These are phyloP conservation scores for Betta splendens DNA, from an alignment of 2,797 vertebrate species.

Conservation along the genomic window DNA sequence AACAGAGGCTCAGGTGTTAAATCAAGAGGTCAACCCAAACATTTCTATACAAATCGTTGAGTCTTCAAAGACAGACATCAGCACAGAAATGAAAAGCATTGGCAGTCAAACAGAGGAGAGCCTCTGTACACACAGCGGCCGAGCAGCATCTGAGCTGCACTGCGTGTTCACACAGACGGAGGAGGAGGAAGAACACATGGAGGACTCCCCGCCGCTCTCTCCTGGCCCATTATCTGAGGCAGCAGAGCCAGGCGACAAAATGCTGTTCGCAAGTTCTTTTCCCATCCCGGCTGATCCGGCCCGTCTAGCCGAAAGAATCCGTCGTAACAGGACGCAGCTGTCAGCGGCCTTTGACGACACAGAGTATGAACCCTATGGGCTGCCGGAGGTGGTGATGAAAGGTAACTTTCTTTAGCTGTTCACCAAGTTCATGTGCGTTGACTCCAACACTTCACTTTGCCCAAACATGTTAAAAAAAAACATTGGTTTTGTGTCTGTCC, in stretches of 20 bases:
- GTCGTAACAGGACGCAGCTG: constrained; percentile 77
- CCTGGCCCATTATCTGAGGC: background rate
- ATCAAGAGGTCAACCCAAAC: constrained; percentile 29
- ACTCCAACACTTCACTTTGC: too few relatives aligned
- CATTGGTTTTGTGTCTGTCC: background rate
- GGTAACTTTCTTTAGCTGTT: constrained; percentile 64
- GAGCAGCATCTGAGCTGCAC: constrained; percentile 4
- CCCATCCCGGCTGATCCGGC: constrained; percentile 80
- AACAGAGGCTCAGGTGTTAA: constrained; percentile 18
- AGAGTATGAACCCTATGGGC: constrained; percentile 85
- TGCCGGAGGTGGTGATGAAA: constrained; percentile 87
- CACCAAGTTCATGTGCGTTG: too few relatives aligned
- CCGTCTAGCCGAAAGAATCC: constrained; percentile 78
- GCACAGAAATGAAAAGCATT: constrained; percentile 45
- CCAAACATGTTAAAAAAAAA: background rate
- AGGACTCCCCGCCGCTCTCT: constrained; percentile 52
- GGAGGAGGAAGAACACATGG: constrained; percentile 15
- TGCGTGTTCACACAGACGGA: constrained; percentile 73
- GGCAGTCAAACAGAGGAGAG: constrained; percentile 75
- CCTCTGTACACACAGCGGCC: background rate
- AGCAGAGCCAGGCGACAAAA: constrained; percentile 22
- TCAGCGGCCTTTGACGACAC: constrained; percentile 86
- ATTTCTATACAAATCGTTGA: constrained; percentile 2
- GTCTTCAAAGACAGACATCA: constrained; percentile 1
- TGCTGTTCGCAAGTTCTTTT: constrained; percentile 74